phyloP scores from a whole-genome alignment of 2,888 invertebrate genomes.

The Drosophila affinis region DNA sequence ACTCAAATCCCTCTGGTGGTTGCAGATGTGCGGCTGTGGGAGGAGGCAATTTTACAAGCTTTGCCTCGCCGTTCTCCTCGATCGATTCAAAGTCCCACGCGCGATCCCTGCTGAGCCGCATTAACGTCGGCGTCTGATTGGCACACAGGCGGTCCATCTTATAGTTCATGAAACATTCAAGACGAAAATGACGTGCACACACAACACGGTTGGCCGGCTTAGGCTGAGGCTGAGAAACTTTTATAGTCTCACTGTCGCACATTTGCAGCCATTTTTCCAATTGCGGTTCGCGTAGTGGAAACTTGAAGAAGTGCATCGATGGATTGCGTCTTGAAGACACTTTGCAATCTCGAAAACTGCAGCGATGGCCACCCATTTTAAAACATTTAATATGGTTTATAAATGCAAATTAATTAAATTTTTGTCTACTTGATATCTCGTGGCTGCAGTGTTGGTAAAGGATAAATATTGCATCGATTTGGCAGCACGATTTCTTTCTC shows the following conservation, averaged over 20 bases:
- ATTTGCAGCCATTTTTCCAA: slow-evolving; percentile 68
- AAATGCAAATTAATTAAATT: too few species aligned
- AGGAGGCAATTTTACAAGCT: slow-evolving; percentile 53
- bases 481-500: too few species aligned
- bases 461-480: too few species aligned
- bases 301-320: slow-evolving; percentile 85
- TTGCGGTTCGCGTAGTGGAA: slow-evolving; percentile 82
- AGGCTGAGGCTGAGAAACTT: slow-evolving; percentile 73
- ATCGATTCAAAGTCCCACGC: slow-evolving; percentile 74
- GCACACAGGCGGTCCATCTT: slow-evolving; percentile 84
- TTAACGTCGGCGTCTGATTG: slow-evolving; percentile 84
- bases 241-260: slow-evolving; percentile 63
- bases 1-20: slow-evolving; percentile 67
- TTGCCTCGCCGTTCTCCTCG: slow-evolving; percentile 57
- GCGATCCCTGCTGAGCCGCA: slow-evolving; percentile 63
- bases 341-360: slow-evolving; percentile 84
- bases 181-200: slow-evolving; percentile 85
- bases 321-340: slow-evolving; percentile 83
- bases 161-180: slow-evolving; percentile 84
- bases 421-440: too few species aligned
- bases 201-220: slow-evolving; percentile 84
- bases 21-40: slow-evolving; percentile 70
- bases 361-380: slow-evolving; percentile 85
- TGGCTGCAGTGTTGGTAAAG: too few species aligned
- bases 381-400: not conserved